A percentile compares a stretch with the other conserved stretches of the same genome.
Conservation (phyloP, 2,888 invertebrate genomes). For the Pollenia labialis region DNA sequence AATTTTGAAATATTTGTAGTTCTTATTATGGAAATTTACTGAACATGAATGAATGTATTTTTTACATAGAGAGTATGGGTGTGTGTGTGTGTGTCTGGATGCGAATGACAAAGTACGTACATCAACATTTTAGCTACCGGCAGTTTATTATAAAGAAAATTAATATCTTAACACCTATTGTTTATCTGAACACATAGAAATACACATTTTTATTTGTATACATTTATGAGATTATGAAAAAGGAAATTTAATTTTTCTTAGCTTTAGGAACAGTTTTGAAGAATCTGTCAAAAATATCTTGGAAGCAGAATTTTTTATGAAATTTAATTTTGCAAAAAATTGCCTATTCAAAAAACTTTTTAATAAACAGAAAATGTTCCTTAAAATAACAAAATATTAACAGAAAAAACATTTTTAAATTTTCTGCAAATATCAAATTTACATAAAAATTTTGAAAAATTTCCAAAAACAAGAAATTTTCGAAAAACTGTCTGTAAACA, state of each 20-base stretch:
- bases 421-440: no score
- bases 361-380: no score
- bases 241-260: conserved; percentile 3
- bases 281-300: no score
- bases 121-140: conserved; percentile 45
- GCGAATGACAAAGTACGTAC: conserved; percentile 5
- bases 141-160: conserved; percentile 50
- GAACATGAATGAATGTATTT: neutral
- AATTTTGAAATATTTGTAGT: conserved; percentile 29
- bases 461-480: no score
- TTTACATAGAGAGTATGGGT: neutral
- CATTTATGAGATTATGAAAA: neutral
- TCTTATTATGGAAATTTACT: conserved; percentile 25
- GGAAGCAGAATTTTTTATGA: no score
- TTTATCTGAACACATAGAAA: conserved; percentile 62
- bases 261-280: neutral
- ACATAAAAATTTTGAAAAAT: no score
- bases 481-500: no score
- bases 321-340: no score
- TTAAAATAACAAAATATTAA: no score
- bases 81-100: conserved; percentile 2
- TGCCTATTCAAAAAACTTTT: no score
- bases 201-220: neutral
- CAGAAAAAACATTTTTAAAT: no score
- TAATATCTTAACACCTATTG: conserved; percentile 68